These are phyloP conservation scores for Griposia aprilina DNA, from an alignment of 2,888 invertebrate genomes.

Conservation along the genomic window DNA sequence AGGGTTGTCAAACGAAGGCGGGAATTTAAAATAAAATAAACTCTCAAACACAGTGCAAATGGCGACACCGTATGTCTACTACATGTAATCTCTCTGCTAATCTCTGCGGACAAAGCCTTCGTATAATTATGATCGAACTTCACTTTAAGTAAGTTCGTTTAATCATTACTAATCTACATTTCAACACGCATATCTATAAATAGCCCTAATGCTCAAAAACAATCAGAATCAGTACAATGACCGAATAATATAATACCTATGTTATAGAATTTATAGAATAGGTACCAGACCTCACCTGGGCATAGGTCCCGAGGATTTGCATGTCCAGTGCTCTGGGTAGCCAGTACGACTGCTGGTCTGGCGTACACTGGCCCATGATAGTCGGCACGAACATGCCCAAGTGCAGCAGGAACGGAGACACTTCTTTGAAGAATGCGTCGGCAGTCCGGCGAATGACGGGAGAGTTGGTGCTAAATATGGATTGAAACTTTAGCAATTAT, in stretches of 20 bases:
- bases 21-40: too few species aligned
- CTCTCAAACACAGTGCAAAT: too few species aligned
- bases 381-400: conserved; percentile 98
- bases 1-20: too few species aligned
- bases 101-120: too few species aligned
- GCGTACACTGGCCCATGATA: conserved; percentile 95
- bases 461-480: conserved; percentile 66
- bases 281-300: conserved; percentile 91
- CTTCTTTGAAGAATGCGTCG: conserved; percentile 92
- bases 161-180: neutral
- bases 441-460: conserved; percentile 77
- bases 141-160: too few species aligned
- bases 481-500: neutral
- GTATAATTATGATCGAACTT: too few species aligned
- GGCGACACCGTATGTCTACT: too few species aligned
- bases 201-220: neutral
- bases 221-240: conserved; percentile 1
- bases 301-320: conserved; percentile 97
- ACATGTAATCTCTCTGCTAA: too few species aligned
- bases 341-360: conserved; percentile 97
- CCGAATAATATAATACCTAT: neutral
- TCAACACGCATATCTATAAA: neutral
- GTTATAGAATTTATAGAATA: neutral
- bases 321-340: conserved; percentile 94
- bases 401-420: conserved; percentile 94